phyloP scores from a whole-genome alignment of 2,113 vertebrate genomes.

The Marmota monax region DNA sequence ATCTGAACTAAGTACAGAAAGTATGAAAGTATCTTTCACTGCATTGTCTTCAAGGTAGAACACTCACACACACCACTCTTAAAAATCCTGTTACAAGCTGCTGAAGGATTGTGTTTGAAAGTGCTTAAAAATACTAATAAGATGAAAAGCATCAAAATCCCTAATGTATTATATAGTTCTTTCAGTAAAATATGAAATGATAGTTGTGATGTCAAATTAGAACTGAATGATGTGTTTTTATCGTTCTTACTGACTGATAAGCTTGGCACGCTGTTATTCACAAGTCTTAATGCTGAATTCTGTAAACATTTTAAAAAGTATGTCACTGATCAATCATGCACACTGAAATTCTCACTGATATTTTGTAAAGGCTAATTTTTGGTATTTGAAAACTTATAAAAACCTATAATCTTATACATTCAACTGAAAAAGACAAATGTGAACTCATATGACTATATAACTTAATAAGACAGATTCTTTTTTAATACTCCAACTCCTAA shows the following conservation, averaged over 20 bases:
- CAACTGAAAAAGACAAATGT: slow-evolving; percentile 70
- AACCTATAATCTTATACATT: slow-evolving; percentile 19
- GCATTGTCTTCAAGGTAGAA: slow-evolving; percentile 22
- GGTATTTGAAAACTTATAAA: slow-evolving; percentile 46
- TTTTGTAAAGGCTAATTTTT: slow-evolving; percentile 42
- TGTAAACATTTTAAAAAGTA: slow-evolving; percentile 64
- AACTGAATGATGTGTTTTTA: slow-evolving; percentile 17
- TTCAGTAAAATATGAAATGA: slow-evolving; percentile 54
- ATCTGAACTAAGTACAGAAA: slow-evolving; percentile 24
- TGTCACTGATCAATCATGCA: slow-evolving; percentile 74
- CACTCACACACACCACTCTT: not conserved
- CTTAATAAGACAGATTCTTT: not conserved
- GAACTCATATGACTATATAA: not conserved
- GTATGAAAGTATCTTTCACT: slow-evolving; percentile 36
- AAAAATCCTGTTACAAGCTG: slow-evolving; percentile 9
- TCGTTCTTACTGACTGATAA: slow-evolving; percentile 3
- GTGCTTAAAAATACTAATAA: not conserved
- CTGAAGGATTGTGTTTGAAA: not conserved
- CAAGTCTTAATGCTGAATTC: slow-evolving; percentile 62
- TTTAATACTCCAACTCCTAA: slow-evolving; percentile 4
- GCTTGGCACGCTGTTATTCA: slow-evolving; percentile 62
- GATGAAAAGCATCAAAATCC: slow-evolving; percentile 16
- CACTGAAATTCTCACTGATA: slow-evolving; percentile 74
- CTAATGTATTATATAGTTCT: not conserved
- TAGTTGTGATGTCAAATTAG: slow-evolving; percentile 22